These are phyloP conservation scores for Ruditapes philippinarum DNA, from an alignment of 1,140 invertebrate genomes.

Conservation along the genomic window DNA sequence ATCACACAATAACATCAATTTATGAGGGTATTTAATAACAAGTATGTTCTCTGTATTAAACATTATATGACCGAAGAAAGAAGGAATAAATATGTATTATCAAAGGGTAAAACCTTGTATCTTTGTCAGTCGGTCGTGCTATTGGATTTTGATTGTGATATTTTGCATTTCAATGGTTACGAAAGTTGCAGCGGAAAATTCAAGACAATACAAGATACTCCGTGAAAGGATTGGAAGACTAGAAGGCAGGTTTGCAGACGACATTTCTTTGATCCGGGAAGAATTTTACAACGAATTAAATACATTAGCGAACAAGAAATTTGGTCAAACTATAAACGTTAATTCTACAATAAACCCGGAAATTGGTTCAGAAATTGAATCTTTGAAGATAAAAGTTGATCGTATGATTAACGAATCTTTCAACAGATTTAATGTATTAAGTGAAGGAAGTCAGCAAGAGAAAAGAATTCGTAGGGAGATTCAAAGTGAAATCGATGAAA, in stretches of 20 bases:
- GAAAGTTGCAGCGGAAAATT: background rate
- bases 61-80: too few species aligned
- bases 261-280: slow-evolving; percentile 18
- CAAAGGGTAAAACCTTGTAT: too few species aligned
- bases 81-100: too few species aligned
- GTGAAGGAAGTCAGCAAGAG: background rate
- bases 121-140: too few species aligned
- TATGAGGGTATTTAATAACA: too few species aligned
- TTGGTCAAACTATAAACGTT: too few species aligned
- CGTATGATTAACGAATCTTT: background rate
- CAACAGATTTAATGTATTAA: background rate
- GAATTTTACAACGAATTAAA: slow-evolving; percentile 4
- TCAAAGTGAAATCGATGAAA: background rate
- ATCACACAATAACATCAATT: too few species aligned
- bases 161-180: background rate
- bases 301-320: background rate
- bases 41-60: too few species aligned
- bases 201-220: background rate
- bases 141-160: too few species aligned
- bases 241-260: background rate
- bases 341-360: background rate
- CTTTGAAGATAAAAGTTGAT: background rate
- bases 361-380: background rate
- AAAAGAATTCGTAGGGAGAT: slow-evolving; percentile 25
- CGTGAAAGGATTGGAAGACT: slow-evolving; percentile 18